Percentiles rank a stretch among this genome's conserved stretches.
Evolutionary conservation across 2,797 vertebrate genomes (phyloP).

Genomic region (Enteromius paludinosus): DNA sequence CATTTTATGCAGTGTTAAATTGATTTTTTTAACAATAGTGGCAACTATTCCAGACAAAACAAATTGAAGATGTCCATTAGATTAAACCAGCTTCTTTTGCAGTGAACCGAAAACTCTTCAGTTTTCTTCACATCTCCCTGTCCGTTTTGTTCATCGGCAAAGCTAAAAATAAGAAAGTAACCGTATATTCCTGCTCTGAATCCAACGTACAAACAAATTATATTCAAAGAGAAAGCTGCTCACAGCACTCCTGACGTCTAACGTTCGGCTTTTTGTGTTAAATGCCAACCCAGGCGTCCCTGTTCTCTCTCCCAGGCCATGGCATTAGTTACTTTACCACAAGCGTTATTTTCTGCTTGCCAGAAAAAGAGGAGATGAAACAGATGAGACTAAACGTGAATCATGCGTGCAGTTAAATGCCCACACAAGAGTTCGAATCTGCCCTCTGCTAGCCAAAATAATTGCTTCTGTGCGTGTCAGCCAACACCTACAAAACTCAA

Average conservation of each 20-base stretch:
- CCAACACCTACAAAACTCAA: constrained; percentile 71
- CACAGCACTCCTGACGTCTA: constrained; percentile 6
- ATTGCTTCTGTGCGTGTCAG: constrained; percentile 64
- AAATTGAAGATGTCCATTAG: neutral
- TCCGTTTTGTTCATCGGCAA: neutral
- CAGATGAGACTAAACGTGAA: constrained; percentile 73
- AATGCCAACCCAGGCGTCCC: constrained; percentile 50
- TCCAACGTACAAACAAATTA: constrained; percentile 6
- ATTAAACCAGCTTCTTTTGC: constrained; percentile 3
- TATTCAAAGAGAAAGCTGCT: constrained; percentile 19
- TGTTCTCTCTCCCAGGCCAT: constrained; percentile 66
- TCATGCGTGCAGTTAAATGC: constrained; percentile 63
- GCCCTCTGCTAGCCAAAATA: constrained; percentile 62
- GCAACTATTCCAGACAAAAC: constrained; percentile 5
- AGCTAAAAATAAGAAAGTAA: constrained; percentile 11
- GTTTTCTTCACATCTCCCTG: neutral
- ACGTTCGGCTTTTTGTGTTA: neutral
- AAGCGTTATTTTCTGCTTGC: constrained; percentile 67
- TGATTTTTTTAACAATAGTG: neutral
- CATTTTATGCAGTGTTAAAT: constrained; percentile 34
- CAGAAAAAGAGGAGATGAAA: constrained; percentile 67
- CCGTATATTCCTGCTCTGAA: constrained; percentile 10
- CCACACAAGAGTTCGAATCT: constrained; percentile 59
- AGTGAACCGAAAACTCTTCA: neutral
- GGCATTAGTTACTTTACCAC: constrained; percentile 70